Conservation (phyloP, 2,113 vertebrate species). For the Theristicus caerulescens region DNA sequence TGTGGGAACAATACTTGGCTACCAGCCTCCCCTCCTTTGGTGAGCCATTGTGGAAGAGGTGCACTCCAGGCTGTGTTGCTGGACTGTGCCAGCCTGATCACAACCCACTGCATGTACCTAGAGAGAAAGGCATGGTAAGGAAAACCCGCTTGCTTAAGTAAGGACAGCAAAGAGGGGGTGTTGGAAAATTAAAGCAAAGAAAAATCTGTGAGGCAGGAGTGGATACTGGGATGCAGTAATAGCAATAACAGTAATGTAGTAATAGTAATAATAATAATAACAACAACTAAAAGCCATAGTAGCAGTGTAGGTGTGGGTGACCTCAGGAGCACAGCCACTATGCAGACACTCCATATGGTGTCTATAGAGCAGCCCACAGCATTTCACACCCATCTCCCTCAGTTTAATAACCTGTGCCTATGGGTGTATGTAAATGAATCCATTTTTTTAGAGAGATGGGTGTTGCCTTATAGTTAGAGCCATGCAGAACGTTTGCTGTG, state of each 20-base stretch:
- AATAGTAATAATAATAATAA: neutral
- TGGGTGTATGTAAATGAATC: neutral
- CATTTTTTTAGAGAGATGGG: rapidly evolving
- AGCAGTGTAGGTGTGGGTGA: neutral
- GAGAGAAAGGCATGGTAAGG: neutral
- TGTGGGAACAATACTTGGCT: neutral
- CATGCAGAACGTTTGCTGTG: neutral
- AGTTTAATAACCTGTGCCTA: neutral
- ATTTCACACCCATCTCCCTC: neutral
- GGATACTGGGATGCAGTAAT: neutral
- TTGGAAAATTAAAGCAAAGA: neutral
- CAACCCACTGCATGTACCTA: neutral
- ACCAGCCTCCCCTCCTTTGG: neutral
- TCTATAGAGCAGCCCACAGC: neutral
- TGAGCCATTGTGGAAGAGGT: neutral
- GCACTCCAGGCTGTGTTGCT: neutral
- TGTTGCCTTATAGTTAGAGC: neutral
- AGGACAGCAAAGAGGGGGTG: neutral
- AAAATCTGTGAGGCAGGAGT: neutral
- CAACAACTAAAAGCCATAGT: neutral
- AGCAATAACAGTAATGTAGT: neutral
- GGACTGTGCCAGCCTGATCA: neutral
- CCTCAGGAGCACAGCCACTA: neutral
- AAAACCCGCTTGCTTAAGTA: neutral
- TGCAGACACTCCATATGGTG: neutral